Percentiles rank a stretch among this genome's conserved stretches.
These are phyloP conservation scores for Thymelicus lineola DNA, from an alignment of 2,888 invertebrate species.

Conservation along the genomic window DNA sequence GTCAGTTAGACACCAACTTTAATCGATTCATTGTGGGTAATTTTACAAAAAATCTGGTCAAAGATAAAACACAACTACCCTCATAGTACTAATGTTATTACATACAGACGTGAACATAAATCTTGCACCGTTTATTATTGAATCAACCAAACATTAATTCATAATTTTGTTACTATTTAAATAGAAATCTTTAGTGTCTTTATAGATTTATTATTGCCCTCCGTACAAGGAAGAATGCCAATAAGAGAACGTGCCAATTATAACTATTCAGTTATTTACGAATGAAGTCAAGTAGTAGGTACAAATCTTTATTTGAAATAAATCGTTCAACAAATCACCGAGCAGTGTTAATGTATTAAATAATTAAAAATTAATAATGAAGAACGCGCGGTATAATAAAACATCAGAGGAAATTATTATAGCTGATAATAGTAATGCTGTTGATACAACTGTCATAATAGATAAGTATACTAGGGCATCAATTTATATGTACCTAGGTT, in stretches of 20 bases:
- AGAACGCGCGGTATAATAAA: slow-evolving; percentile 21
- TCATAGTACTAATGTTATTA: background rate
- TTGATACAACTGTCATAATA: slow-evolving; percentile 29
- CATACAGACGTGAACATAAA: background rate
- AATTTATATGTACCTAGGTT: background rate
- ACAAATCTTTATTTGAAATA: slow-evolving; percentile 36
- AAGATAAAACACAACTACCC: background rate
- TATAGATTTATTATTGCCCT: slow-evolving; percentile 33
- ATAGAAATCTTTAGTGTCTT: slow-evolving; percentile 21
- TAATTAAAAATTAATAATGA: slow-evolving; percentile 25
- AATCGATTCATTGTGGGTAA: background rate
- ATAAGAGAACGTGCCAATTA: slow-evolving; percentile 49
- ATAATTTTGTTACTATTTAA: background rate
- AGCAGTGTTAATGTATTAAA: background rate
- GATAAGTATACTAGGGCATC: slow-evolving; percentile 26
- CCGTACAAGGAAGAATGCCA: slow-evolving; percentile 37
- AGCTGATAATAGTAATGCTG: slow-evolving; percentile 3
- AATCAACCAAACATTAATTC: background rate
- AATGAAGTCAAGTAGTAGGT: slow-evolving; percentile 44
- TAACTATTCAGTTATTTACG: slow-evolving; percentile 47
- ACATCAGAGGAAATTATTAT: slow-evolving; percentile 25
- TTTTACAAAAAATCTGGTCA: background rate
- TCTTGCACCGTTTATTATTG: background rate
- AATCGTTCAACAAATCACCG: slow-evolving; percentile 19
- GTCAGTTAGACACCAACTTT: background rate